Evolutionary conservation across 2,113 vertebrate species (phyloP).

Genomic region (Microcebus tavaratra): DNA sequence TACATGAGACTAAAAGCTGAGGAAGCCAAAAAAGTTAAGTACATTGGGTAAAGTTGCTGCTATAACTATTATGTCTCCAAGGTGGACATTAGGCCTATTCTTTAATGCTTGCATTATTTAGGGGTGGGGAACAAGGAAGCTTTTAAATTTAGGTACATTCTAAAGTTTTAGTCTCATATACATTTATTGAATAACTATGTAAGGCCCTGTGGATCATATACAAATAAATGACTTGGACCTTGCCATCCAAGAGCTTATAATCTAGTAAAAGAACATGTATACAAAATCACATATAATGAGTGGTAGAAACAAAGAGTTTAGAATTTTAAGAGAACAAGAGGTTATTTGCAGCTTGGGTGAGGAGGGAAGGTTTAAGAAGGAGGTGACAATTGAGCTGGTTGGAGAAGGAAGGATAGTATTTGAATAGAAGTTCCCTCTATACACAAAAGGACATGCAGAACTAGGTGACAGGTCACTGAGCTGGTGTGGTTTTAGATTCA

Average conservation of each 20-base stretch:
- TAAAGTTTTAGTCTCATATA: background rate
- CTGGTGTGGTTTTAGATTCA: background rate
- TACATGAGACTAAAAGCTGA: slow-evolving; percentile 13
- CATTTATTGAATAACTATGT: background rate
- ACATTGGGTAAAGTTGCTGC: background rate
- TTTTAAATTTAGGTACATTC: slow-evolving; percentile 32
- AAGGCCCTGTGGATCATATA: background rate
- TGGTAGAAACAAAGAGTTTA: slow-evolving; percentile 44
- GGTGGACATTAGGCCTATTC: background rate
- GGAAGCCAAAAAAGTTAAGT: background rate
- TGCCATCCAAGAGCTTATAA: slow-evolving; percentile 14
- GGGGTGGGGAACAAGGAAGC: background rate
- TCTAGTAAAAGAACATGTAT: slow-evolving; percentile 3
- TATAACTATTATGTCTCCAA: background rate
- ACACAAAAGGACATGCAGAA: background rate
- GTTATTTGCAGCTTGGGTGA: slow-evolving; percentile 20
- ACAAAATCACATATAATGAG: slow-evolving; percentile 20
- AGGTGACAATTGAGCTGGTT: slow-evolving; percentile 42
- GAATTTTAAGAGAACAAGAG: slow-evolving; percentile 30
- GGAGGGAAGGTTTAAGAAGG: slow-evolving; percentile 8
- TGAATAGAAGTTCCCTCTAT: background rate
- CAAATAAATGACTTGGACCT: slow-evolving; percentile 15
- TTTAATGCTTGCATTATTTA: slow-evolving; percentile 45
- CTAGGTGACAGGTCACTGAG: slow-evolving; percentile 5
- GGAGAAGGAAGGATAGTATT: slow-evolving; percentile 45